Evolutionary conservation across 92 coral and sea anemone genomes (phyloP), one percentile per base, ranked within the genome.

Genomic region (Porites cylindrica): DNA sequence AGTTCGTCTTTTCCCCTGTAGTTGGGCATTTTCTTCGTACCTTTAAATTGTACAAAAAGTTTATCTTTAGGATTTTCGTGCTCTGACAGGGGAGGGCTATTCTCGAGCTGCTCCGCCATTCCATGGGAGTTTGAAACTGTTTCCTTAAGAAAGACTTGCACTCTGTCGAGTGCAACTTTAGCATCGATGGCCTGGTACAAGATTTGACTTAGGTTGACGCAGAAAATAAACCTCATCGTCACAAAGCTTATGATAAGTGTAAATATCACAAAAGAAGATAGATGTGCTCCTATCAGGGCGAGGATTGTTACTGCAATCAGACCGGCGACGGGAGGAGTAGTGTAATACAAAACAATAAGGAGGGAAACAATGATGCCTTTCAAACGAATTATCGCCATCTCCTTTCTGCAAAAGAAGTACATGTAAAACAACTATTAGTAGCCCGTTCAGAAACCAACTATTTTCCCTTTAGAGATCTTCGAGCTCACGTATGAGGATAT

Each of bases 131-230:
- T 32, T 24, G 82, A 10, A 18, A 3, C 24, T n/a, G 64, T 43
- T 3, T 79, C 72, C 26, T 10, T 43, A 7, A 79, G 83, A 47
- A 79, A 79, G 11, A 51, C 20, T 6, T 79, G 83, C 14, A 79
- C 66, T 47, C 83, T 79, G 21, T 65, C 59, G 10, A 79, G 83
- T 6, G 83, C 83, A n/a, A 79, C 83, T 66, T 79, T 79, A 51
- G 62, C 82, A 16, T 78, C 82, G 8, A 70, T 51, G 71, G 21
- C 71, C 16, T 38, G n/a, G 18, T 61, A 20, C 17, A 78, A 21
- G 12, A 38, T 29, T 1, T 24, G 4, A 64, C 82, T 47, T 70
- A 78, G 43, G 82, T 21, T 78, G 71, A 53, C 16, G 12, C 82
- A 78, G 24, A 78, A 78, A 26, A 16, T 62, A 62, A 62, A 62